Evolutionary conservation across 2,797 vertebrate genomes (phyloP), one percentile per base, ranked within the genome.

Genomic region (Basileuterus tristriatus): DNA sequence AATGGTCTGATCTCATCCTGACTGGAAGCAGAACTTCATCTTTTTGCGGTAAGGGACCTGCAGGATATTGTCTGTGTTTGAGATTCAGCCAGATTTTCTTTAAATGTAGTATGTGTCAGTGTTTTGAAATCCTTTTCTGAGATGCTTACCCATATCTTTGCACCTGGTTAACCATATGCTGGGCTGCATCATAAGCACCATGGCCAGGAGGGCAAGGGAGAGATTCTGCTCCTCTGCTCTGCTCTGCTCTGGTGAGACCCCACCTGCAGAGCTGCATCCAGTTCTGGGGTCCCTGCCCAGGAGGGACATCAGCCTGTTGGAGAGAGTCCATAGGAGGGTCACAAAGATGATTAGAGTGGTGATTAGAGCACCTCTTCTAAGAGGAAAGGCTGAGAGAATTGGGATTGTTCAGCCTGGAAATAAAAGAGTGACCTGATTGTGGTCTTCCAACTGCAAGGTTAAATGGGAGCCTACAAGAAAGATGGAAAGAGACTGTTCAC

Each of bases 391-490:
- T 46, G 39, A 80, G 44, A 72, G 29, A 52, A 53, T 19, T 46
- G 3, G 24, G 14, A 22, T 30, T 52, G 8, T 53, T 60, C 53
- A 34, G 21, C 12, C 30, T 36, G 46, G 53, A 53, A 59, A 39
- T 8, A 22, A 20, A 67, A 52, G 21, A 27, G 24, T 22, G 37
- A 32, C 17, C 8, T 11, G 12, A 27, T 2, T 59, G 21, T 0
- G 0, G 8, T 37, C 39, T 59, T 60, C n/a, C 17, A 59, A 3
- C 14, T 55, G 21, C 32, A 22, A 55, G 21, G 9, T 15, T 74
- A 34, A 74, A 74, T 36, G 34, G 5, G 9, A 74, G 9, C 12
- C 46, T 72, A 30, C 8, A 26, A 27, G n/a, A 60, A 68, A 34
- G 12, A 67, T 16, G 9, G 29, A 65, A 67, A 67, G 7, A 59